Base-by-base conservation (phyloP, 2,797 vertebrate genomes). In the Aldrovandia affinis region DNA sequence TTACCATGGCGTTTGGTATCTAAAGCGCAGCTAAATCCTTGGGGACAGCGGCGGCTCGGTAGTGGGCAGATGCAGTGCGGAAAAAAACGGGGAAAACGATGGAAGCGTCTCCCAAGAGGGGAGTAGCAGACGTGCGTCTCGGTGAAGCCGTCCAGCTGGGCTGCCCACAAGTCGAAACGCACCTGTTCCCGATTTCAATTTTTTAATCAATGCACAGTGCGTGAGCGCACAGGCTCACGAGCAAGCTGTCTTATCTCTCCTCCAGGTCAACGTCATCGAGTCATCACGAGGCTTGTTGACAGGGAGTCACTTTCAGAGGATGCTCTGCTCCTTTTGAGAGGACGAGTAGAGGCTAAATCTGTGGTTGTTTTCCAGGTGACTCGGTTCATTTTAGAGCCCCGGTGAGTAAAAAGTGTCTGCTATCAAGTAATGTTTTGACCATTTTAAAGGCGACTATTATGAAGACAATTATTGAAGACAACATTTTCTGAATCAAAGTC, bases 401-500 rank as follows among this genome's bases (percentile, higher is more conserved):
- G 86, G 87, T 22, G 36, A 90, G 85, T 88, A 89, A 89, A 90
- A 92, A 90, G 91, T 88, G 89, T 18, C 18, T 18, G 36, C 15
- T 36, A 30, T 73, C 3, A 14, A 73, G 18, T 22, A 2, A 68
- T 73, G 3, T 68, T 68, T 68, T 28, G 12, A 33, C 30, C 12
- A 39, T 73, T 73, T n/a, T 73, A 73, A 73, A 39, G 68, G 3
- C 22, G 68, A 5, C 68, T 36, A 36, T 20, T 9, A 73, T 39
- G 18, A 73, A 50, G n/a, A 22, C 18, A 2, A 92, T 89, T 86
- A 89, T 86, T 90, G 90, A 92, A 68, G 54, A 90, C 88, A 92
- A 88, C 91, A 92, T 92, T 94, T 92, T 91, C 91, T 93, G 90
- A 92, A 90, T 92, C 90, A 88, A 90, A 92, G 92, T 87, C 89